Percentiles rank a stretch among this genome's conserved stretches.
Evolutionary conservation across 2,797 vertebrate species (phyloP).

Genomic region (Pangasius krempfi): DNA sequence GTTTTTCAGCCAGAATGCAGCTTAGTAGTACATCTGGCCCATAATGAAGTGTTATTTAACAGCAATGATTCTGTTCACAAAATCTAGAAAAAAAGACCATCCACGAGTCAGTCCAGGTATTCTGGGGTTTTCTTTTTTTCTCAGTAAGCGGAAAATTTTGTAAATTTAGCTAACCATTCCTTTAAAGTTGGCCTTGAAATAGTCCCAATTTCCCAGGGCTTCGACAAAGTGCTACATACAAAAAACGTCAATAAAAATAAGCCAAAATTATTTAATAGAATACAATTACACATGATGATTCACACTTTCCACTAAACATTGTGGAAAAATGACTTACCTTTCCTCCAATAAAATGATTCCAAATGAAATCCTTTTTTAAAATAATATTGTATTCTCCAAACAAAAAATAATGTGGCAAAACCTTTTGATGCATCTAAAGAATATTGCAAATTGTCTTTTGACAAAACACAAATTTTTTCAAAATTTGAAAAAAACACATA

Average conservation of each 20-base stretch:
- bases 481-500: neutral
- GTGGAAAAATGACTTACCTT: neutral
- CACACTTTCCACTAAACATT: neutral
- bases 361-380: neutral
- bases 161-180: neutral
- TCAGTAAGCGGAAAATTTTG: neutral
- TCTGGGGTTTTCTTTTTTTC: neutral
- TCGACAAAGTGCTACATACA: neutral
- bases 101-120: neutral
- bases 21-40: neutral
- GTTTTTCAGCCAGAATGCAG: neutral
- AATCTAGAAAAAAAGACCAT: neutral
- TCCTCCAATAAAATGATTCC: neutral
- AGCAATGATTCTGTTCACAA: neutral
- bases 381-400: neutral
- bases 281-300: neutral
- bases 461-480: too few species aligned
- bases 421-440: neutral
- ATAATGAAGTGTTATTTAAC: neutral
- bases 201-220: neutral
- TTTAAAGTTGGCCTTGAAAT: neutral
- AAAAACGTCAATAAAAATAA: neutral
- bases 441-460: too few species aligned
- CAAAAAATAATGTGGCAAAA: neutral
- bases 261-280: neutral